Evolutionary conservation across 2,113 vertebrate species (phyloP).

Genomic region (Leucopternis melanops): DNA sequence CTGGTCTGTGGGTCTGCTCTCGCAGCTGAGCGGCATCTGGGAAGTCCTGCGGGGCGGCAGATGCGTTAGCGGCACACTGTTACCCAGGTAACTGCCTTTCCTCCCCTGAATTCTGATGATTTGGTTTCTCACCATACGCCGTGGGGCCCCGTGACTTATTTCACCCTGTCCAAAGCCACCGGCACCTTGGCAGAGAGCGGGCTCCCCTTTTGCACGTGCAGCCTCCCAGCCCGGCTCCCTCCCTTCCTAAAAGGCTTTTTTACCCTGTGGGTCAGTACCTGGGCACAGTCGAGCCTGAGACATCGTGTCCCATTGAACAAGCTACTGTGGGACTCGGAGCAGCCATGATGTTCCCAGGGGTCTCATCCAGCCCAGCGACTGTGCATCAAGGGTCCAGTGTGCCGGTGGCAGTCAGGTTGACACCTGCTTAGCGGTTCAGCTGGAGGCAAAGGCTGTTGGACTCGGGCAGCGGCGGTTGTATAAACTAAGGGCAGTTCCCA

Average conservation of each 20-base stretch:
- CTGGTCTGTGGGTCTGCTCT: background rate
- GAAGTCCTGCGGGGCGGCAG: background rate
- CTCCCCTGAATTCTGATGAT: background rate
- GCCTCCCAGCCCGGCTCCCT: background rate
- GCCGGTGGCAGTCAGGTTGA: background rate
- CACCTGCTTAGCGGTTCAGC: background rate
- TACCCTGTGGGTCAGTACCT: background rate
- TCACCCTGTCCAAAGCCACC: background rate
- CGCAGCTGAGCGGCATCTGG: background rate
- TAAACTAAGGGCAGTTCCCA: background rate
- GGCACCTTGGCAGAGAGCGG: background rate
- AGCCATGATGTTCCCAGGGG: background rate
- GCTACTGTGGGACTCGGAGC: background rate
- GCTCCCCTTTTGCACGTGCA: background rate
- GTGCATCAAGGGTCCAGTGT: accelerated
- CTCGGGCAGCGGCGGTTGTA: background rate
- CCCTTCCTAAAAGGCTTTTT: background rate
- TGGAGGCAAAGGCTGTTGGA: background rate
- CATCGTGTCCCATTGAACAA: accelerated
- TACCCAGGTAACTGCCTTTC: background rate
- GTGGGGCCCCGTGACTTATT: accelerated
- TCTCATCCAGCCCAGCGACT: background rate
- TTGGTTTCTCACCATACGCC: background rate
- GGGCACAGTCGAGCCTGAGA: background rate
- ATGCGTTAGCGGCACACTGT: background rate